Evolutionary conservation across 1,140 invertebrate species (phyloP), one percentile per base, ranked within the genome.

Genomic region (Trichoplusia ni): DNA sequence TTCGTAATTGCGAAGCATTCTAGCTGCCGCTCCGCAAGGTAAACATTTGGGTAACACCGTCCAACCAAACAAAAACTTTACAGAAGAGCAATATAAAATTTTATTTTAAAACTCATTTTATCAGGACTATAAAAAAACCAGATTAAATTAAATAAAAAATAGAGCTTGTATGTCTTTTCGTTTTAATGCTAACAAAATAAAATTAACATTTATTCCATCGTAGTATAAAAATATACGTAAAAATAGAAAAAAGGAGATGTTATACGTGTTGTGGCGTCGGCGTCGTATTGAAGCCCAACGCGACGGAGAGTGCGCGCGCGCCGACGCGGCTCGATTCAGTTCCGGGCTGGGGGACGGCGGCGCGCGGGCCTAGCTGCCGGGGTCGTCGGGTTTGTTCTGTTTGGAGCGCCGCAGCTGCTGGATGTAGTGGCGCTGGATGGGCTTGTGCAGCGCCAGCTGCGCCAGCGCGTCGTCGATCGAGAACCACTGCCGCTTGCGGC

Each of bases 401-500:
- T 92, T 92, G 67, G 93, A 93, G 78, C 92, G 92, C 69, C 91
- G 91, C 69, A 94, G 77, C 78, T 90, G 87, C 83, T 96, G 95
- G 65, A 98, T 86, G 86, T 98, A 98, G 75, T 94, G 95, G 67
- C 96, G 94, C 90, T 98, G 97, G 65, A 97, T 94, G 68, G 97
- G 97, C 92, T 98, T 98, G 91, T 98, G 96, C 71, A 96, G 92
- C 47, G 96, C 95, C 51, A 98, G 92, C 85, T 97, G 94, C 59
- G 95, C 93, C 60, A 97, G 85, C 23, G 97, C 97, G 75, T 98
- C 97, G 49, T 97, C 94, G 69, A 98, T 93, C 27, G 94, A 94
- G 86, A 98, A 98, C 97, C 97, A 98, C 86, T 97, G 96, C 66
- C 97, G 92, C 85, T 96, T 96, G 42, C 97, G 94, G 40, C 96